phyloP scores from a whole-genome alignment of 2,797 vertebrate species.

The Neosilurus hyrtlii region DNA sequence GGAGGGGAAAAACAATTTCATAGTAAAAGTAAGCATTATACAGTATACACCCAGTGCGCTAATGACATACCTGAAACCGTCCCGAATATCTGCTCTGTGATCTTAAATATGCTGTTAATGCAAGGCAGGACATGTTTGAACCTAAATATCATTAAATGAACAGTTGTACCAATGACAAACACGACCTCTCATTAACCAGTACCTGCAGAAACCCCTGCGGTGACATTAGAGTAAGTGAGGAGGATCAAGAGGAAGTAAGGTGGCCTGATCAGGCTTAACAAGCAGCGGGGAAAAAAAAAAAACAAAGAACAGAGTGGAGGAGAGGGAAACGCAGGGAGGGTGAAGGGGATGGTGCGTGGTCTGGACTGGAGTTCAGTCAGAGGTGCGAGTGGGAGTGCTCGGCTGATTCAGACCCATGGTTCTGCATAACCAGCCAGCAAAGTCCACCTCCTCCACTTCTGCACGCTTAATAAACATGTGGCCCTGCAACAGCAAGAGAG shows the following conservation, averaged over 20 bases:
- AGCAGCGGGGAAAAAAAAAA: constrained; percentile 28
- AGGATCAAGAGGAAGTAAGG: constrained; percentile 15
- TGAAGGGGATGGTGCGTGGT: constrained; percentile 18
- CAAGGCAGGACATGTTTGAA: constrained; percentile 29
- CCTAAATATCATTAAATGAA: constrained; percentile 39
- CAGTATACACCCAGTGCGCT: constrained; percentile 22
- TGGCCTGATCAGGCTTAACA: constrained; percentile 28
- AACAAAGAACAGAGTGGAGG: not conserved
- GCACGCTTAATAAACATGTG: constrained; percentile 95
- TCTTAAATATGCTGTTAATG: constrained; percentile 30
- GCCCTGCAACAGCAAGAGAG: constrained; percentile 69
- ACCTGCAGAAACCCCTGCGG: constrained; percentile 38
- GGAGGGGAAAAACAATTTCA: too few species aligned
- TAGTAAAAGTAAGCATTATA: constrained; percentile 21
- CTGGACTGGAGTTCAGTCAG: constrained; percentile 65
- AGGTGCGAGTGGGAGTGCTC: constrained; percentile 87
- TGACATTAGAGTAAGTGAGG: constrained; percentile 31
- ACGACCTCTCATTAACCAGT: constrained; percentile 39
- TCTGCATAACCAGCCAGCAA: constrained; percentile 92
- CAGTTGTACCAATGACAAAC: constrained; percentile 36
- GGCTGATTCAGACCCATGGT: constrained; percentile 93
- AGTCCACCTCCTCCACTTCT: constrained; percentile 94
- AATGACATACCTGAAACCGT: constrained; percentile 41
- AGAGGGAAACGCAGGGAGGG: not conserved
- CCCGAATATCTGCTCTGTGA: constrained; percentile 31